Evolutionary conservation across 2,113 vertebrate species (phyloP), one percentile per base, ranked within the genome.

Genomic region (Tragelaphus strepsiceros): DNA sequence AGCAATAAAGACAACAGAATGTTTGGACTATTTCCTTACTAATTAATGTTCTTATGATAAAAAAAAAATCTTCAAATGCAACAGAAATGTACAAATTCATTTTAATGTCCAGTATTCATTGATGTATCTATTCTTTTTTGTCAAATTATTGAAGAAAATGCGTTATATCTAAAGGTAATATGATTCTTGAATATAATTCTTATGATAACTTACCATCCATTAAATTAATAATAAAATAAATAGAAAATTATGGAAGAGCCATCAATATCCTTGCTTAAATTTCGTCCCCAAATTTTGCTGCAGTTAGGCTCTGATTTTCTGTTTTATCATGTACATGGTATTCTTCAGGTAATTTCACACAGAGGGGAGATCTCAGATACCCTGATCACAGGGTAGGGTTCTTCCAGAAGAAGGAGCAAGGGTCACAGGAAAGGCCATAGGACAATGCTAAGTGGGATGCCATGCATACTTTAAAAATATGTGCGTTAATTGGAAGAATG

Each of bases 181-280:
- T 88, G 13, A 90, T 77, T 95, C n/a, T 87, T 94, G 86, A 94
- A 28, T 92, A 54, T 67, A 82, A 90, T 78, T 86, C 19, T 67
- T 83, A 43, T 39, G 39, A 83, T 61, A 95, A 88, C 39, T 19
- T 7, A 39, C 3, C 61, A 88, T 56, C 59, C 28, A 77, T 78
- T 16, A 88, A 81, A 80, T 90, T 94, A 92, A 80, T 92, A 94
- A 85, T 88, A 87, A 94, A 87, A 43, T 12, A 88, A 95, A 82
- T 16, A 56, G 49, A 49, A 92, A 26, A 61, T 49, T 74, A n/a
- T 92, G 39, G 7, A 59, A 91, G 15, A 26, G 39, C 54, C 35
- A 78, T 84, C 17, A 86, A 64, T 43, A 54, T 58, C 7, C 53
- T 83, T 74, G 5, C 54, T 91, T 90, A 71, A 90, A 32, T 35